Evolutionary conservation across 2,888 invertebrate genomes (phyloP), one percentile per base, ranked within the genome.

Genomic region (Belgica antarctica): DNA sequence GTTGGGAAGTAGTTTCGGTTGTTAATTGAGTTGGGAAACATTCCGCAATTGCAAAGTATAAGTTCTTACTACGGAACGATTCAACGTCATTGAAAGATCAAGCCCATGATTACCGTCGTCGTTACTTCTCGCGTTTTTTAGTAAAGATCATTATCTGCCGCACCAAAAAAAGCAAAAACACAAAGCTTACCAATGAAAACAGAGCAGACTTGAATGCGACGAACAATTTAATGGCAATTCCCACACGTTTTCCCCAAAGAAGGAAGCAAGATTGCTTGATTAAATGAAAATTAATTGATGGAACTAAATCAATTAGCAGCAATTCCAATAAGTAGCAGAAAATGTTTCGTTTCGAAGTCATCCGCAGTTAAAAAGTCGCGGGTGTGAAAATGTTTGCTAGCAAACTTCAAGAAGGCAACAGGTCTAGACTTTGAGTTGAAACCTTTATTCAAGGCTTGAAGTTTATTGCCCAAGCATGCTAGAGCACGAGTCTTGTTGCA

Each of bases 201-300:
- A 12, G 41, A 41, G 7, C 34, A 8, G 7, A 12, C 34, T 34
- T 12, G 41, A 41, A 41, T 3, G n/a, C 41, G 41, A 41, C 15
- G 15, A 41, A n/a, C 41, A 41, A 41, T 41, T 41, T n/a, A 41
- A 15, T 15, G 3, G 41, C 12, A 2, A 41, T 41, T 41, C 41
- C 41, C 41, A 41, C 41, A 41, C 41, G n/a, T 41, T 41, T 41
- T n/a, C 15, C n/a, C 41, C 41, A 41, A 41, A 41, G 8, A 41
- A n/a, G 41, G 41, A 41, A n/a, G 15, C n/a, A 10, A 41, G 15
- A 41, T n/a, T 41, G 41, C n/a, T 5, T n/a, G 4, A 4, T 31
- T 31, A 62, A 62, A 36, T 31, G 31, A 17, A 36, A 63, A 41
- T 66, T 66, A 66, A 66, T 66, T 66, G 62, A 62, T 34, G 66